A percentile compares a stretch with the other conserved stretches of the same genome.
Evolutionary conservation across 2,113 vertebrate species (phyloP).

Genomic region (Malurus alboscapulatus): DNA sequence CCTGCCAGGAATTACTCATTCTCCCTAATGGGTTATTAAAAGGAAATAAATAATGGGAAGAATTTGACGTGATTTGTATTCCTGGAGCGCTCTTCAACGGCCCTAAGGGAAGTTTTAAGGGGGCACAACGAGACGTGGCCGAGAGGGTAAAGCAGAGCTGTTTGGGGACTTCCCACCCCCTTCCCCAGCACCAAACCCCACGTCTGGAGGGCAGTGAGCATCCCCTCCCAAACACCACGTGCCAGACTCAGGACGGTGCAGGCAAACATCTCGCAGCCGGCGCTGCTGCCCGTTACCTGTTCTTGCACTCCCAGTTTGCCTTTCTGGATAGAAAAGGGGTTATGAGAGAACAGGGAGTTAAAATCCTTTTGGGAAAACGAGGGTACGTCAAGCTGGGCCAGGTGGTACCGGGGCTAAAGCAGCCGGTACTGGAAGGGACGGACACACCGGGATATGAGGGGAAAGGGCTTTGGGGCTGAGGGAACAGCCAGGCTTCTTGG

Average conservation of each 20-base stretch:
- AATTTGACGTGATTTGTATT: constrained; percentile 54
- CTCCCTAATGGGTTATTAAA: constrained; percentile 70
- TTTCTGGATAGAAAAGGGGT: constrained; percentile 70
- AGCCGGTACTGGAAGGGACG: background rate
- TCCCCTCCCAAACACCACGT: constrained; percentile 16
- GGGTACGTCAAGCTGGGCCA: background rate
- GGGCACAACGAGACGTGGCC: background rate
- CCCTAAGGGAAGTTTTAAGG: constrained; percentile 51
- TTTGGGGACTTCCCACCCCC: background rate
- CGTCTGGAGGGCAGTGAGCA: constrained; percentile 12
- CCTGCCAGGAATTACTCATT: constrained; percentile 70
- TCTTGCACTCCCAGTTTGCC: constrained; percentile 58
- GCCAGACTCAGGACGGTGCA: constrained; percentile 25
- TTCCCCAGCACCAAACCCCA: constrained; percentile 66
- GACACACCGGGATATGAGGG: background rate
- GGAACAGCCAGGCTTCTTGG: background rate
- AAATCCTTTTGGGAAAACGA: constrained; percentile 23
- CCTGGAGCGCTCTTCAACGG: constrained; percentile 61
- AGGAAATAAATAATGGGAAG: constrained; percentile 67
- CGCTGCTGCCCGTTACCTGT: constrained; percentile 58
- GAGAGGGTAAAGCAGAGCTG: background rate
- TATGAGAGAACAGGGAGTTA: constrained; percentile 56
- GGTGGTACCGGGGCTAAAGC: background rate
- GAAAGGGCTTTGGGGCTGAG: background rate
- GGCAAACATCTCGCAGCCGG: constrained; percentile 14